Evolutionary conservation across 2,113 vertebrate species (phyloP), one percentile per base, ranked within the genome.

Genomic region (Rana temporaria): DNA sequence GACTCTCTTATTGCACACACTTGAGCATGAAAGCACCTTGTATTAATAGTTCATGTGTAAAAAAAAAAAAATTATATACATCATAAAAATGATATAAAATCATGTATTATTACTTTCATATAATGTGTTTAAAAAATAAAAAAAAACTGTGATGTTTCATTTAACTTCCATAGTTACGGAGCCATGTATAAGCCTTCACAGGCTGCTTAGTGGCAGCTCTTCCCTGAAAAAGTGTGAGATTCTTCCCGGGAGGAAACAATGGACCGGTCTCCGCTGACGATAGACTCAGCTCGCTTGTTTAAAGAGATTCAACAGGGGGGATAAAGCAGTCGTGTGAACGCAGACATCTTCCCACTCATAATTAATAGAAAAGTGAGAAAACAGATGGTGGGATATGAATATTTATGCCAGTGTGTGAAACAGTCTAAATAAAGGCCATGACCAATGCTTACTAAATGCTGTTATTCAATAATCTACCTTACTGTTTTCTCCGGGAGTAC

Each of bases 361-460:
- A 82, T 83, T 83, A 83, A 74, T 82, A 82, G 59, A 74, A 82
- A 82, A 67, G 80, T 82, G 80, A 74, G 80, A 59, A 82, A 75
- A 67, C 80, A 82, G 80, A 82, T 82, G 80, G 80, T 22, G 52
- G 34, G 19, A 55, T 75, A 82, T 82, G 80, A 82, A 82, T 82
- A 82, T 82, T 82, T 82, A 82, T 82, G 80, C 24, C 52, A 74
- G 80, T 74, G 80, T 82, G 80, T 59, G 69, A 75, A 66, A 55
- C 71, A 73, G 60, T 66, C 62, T 65, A 74, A 75, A 56, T 67
- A 32, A 56, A 74, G 63, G 80, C 52, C 70, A 55, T 72, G 53
- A 79, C 65, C 77, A 60, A 38, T 34, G 62, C 65, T 60, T 69
- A 38, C 52, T 65, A 59, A 57, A 79, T 34, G 62, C 56, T 68